Evolutionary conservation across 2,888 invertebrate genomes (phyloP).

Genomic region (Parnassius smintheus): DNA sequence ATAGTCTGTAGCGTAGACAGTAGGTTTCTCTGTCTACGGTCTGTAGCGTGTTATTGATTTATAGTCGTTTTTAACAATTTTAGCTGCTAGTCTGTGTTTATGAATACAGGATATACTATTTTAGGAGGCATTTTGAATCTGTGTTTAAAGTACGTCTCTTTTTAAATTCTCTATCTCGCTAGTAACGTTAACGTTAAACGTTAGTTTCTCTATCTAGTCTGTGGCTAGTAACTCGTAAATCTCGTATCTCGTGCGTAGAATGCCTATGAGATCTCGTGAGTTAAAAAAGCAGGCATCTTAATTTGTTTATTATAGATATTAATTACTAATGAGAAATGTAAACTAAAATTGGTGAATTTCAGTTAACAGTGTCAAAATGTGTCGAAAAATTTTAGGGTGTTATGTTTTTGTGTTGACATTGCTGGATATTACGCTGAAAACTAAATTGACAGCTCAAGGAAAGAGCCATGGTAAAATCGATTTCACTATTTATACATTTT

Average conservation of each 20-base stretch:
- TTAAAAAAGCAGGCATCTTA: conserved; percentile 33
- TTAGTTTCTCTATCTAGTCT: too few relatives aligned
- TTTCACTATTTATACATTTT: conserved; percentile 38
- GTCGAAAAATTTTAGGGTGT: conserved; percentile 82
- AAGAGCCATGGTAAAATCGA: conserved; percentile 87
- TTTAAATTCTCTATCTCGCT: too few relatives aligned
- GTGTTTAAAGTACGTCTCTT: too few relatives aligned
- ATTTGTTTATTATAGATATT: conserved; percentile 38
- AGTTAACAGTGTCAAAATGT: conserved; percentile 67
- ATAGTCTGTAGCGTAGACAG: too few relatives aligned
- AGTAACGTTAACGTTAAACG: too few relatives aligned
- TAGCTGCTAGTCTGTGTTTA: too few relatives aligned
- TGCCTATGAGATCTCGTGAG: conserved; percentile 32
- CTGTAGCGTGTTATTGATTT: too few relatives aligned
- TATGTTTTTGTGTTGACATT: conserved; percentile 85
- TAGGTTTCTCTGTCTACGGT: too few relatives aligned
- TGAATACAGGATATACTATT: too few relatives aligned
- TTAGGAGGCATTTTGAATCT: too few relatives aligned
- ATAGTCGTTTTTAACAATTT: too few relatives aligned
- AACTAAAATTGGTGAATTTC: conserved; percentile 52
- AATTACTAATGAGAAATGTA: conserved; percentile 63
- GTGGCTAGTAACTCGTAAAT: too few relatives aligned
- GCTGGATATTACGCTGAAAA: conserved; percentile 84
- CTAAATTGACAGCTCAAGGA: conserved; percentile 86
- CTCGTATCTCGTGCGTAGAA: background rate